Evolutionary conservation across 2,113 vertebrate species (phyloP).

Genomic region (Mungos mungo): DNA sequence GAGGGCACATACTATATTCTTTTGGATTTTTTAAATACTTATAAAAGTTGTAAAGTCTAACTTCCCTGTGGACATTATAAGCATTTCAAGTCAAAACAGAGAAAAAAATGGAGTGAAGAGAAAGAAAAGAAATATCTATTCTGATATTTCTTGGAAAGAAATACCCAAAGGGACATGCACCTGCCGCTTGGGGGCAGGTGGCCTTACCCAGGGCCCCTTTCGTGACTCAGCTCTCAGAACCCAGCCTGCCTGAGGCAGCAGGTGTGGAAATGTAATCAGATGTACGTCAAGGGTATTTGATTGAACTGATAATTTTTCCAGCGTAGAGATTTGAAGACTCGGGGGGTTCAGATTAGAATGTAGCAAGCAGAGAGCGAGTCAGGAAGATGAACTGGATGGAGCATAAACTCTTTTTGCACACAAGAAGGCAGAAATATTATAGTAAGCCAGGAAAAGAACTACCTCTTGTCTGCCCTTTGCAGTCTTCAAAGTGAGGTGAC

Average conservation of each 20-base stretch:
- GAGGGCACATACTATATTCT: not conserved
- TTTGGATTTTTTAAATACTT: not conserved
- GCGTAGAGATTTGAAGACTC: not conserved
- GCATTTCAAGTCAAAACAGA: not conserved
- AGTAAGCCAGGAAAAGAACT: not conserved
- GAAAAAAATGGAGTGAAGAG: not conserved
- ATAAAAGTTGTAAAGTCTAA: not conserved
- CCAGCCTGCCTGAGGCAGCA: not conserved
- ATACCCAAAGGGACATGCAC: not conserved
- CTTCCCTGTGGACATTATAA: not conserved
- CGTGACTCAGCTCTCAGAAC: not conserved
- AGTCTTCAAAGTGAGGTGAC: not conserved
- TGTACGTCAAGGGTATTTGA: not conserved
- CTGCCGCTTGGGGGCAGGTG: not conserved
- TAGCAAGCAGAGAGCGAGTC: not conserved
- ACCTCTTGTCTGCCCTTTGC: not conserved
- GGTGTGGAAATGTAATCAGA: not conserved
- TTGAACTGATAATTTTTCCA: not conserved
- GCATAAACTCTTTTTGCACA: not conserved
- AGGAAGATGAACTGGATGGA: not conserved
- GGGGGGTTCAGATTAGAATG: not conserved
- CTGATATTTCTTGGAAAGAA: not conserved
- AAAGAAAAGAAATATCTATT: not conserved
- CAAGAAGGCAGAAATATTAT: not conserved
- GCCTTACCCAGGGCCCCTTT: not conserved